These are phyloP conservation scores for Dysmachus trigonus DNA, from an alignment of 2,888 invertebrate genomes.

Conservation along the genomic window DNA sequence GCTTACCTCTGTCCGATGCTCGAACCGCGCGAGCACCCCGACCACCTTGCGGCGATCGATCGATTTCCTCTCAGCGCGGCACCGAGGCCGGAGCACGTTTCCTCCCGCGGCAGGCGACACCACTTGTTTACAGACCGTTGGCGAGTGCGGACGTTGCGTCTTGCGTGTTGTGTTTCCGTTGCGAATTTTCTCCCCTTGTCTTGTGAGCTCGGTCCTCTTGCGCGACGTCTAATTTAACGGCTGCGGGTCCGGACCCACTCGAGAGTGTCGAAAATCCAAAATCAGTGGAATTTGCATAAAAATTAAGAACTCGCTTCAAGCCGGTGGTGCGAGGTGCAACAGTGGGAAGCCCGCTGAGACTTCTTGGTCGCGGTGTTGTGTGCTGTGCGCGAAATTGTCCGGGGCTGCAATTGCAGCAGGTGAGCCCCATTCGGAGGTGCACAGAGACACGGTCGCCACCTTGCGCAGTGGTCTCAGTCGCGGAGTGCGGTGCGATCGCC, in stretches of 20 bases:
- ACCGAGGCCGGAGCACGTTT: background rate
- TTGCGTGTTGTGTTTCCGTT: conserved; percentile 3
- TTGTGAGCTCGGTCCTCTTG: background rate
- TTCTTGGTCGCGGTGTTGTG: background rate
- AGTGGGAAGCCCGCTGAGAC: background rate
- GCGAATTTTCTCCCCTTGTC: background rate
- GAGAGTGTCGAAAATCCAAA: background rate
- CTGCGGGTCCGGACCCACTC: background rate
- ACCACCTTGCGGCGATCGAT: background rate
- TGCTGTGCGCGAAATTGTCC: background rate
- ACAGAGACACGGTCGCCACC: background rate
- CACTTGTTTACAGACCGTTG: conserved; percentile 28
- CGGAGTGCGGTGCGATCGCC: background rate
- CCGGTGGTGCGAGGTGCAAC: background rate
- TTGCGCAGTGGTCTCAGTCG: background rate
- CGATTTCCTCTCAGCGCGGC: background rate
- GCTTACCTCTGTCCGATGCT: background rate
- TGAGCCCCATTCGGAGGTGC: background rate
- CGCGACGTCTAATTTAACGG: background rate
- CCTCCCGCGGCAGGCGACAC: background rate
- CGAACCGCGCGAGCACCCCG: background rate
- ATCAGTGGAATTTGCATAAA: conserved; percentile 4
- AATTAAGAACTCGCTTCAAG: background rate
- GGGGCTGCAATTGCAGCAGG: background rate
- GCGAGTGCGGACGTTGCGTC: background rate